A percentile compares a stretch with the other conserved stretches of the same genome.
These are phyloP conservation scores for Antheraea assamensis DNA, from an alignment of 2,888 invertebrate genomes.

Conservation along the genomic window DNA sequence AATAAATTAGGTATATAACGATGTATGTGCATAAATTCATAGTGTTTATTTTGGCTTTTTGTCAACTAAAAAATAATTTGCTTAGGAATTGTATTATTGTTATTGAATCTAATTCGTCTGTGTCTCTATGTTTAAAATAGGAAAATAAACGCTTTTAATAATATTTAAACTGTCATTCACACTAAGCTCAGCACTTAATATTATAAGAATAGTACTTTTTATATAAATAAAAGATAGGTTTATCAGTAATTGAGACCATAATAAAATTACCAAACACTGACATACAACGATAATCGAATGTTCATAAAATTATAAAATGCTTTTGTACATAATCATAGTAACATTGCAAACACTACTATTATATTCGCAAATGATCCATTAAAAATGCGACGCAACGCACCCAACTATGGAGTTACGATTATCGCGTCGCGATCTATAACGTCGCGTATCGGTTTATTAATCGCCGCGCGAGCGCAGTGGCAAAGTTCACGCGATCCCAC, in stretches of 20 bases:
- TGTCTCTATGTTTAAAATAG: too few species aligned
- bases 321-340: background rate
- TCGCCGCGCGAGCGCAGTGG: slow-evolving; percentile 64
- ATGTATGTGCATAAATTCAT: background rate
- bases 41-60: background rate
- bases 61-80: too few species aligned
- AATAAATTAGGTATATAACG: background rate
- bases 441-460: slow-evolving; percentile 73
- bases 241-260: background rate
- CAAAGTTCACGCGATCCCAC: slow-evolving; percentile 79
- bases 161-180: background rate
- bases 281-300: background rate
- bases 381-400: slow-evolving; percentile 44
- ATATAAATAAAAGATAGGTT: background rate
- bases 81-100: too few species aligned
- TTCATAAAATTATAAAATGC: background rate
- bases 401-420: slow-evolving; percentile 60
- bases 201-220: background rate
- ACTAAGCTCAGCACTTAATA: background rate
- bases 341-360: slow-evolving; percentile 1
- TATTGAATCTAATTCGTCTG: too few species aligned
- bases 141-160: too few species aligned
- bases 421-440: slow-evolving; percentile 72
- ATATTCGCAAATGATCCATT: slow-evolving; percentile 28
- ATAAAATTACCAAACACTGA: background rate